Base-by-base conservation (phyloP, 2,113 vertebrate genomes). In the Rhombomys opimus region DNA sequence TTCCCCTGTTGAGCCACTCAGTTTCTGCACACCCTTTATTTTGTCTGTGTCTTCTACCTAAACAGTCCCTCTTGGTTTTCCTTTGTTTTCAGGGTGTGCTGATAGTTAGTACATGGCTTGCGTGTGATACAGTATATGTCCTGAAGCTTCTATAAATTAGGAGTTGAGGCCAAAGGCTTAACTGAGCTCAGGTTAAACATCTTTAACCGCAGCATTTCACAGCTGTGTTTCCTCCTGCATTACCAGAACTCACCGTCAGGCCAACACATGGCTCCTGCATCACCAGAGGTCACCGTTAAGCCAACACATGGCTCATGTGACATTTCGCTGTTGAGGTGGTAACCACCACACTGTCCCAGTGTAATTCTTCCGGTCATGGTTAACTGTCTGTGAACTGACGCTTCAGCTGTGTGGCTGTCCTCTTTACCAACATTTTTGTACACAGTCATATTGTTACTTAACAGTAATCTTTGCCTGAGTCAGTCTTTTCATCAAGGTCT, bases 141-240 rank as follows among this genome's bases (percentile, higher is more conserved):
- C 77, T 84, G 7, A 84, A 46, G n/a, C 82, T 78, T 93, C 61
- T 95, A 0, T 90, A 93, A 93, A 93, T 77, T 72, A 59, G 32
- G 80, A 85, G 3, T 87, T 91, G 35, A 72, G 13, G 6, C 75
- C 87, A 89, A 91, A 94, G 78, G 14, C 18, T 86, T 91, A 38
- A 41, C 41, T 91, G 50, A 76, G 68, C 80, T 96, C 84, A 73
- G 20, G 78, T 57, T 94, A 61, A 46, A 8, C 70, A 59, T 61
- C 70, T 76, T 89, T 70, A 80, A 25, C 46, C 2, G 82, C 59
- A 87, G 91, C 27, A 80, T 46, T 46, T 94, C 46, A 75, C 77
- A 68, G 27, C 50, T 90, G 10, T 81, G 35, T 63, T 94, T 95
- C 41, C 81, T 80, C 32, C 70, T 88, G 15, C 32, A 54, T 90